Percentiles rank a stretch among this genome's conserved stretches.
These are phyloP conservation scores for Turritopsis rubra DNA, from an alignment of 30 jellyfish, hydroid and myxozoan genomes.

Conservation along the genomic window DNA sequence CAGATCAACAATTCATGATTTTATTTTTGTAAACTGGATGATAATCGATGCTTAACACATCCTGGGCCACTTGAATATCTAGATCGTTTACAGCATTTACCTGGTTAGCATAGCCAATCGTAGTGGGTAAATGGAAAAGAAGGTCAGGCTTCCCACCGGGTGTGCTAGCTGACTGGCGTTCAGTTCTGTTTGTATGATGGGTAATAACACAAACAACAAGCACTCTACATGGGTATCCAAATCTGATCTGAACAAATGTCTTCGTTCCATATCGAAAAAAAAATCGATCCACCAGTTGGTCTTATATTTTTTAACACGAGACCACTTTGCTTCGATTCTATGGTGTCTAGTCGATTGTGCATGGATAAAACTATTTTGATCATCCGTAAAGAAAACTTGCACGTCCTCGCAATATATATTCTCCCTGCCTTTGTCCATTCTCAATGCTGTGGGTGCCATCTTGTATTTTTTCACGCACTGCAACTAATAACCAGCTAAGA, in stretches of 20 bases:
- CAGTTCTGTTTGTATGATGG: conserved; percentile 25
- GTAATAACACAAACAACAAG: conserved; percentile 20
- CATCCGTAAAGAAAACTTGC: conserved; percentile 31
- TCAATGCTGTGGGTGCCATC: conserved; percentile 22
- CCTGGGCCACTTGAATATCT: conserved; percentile 21
- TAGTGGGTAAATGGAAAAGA: conserved; percentile 22
- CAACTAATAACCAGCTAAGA: conserved; percentile 13
- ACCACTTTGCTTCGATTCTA: conserved; percentile 38
- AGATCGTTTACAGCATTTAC: not conserved
- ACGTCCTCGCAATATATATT: conserved; percentile 27
- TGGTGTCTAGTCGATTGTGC: conserved; percentile 32
- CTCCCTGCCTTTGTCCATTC: conserved; percentile 35
- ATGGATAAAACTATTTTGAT: conserved; percentile 20
- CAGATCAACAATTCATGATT: conserved; percentile 6
- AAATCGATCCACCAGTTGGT: conserved; percentile 28
- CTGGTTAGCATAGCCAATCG: conserved; percentile 13
- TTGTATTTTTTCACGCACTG: conserved; percentile 4
- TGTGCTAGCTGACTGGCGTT: conserved; percentile 25
- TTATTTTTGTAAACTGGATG: conserved; percentile 26
- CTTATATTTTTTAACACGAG: conserved; percentile 25
- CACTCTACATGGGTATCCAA: conserved; percentile 32
- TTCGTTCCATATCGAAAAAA: conserved; percentile 11
- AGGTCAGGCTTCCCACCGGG: conserved; percentile 40
- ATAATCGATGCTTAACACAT: conserved; percentile 17
- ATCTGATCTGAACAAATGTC: conserved; percentile 3